A percentile compares a stretch with the other conserved stretches of the same genome.
Evolutionary conservation across 2,797 vertebrate species (phyloP).

Genomic region (Lycodopsis pacificus): DNA sequence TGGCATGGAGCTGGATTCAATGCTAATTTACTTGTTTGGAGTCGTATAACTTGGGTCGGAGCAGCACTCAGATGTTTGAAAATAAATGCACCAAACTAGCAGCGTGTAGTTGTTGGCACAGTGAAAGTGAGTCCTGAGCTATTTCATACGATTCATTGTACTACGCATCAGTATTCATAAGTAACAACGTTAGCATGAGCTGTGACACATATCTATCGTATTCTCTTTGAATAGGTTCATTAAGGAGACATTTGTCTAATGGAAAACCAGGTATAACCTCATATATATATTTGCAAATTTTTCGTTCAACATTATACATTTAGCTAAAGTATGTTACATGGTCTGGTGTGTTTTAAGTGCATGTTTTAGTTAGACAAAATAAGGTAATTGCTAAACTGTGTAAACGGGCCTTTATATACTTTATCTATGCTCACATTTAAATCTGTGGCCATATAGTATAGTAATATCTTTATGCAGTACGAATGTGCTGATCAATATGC

Average conservation of each 20-base stretch:
- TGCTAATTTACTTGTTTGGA: background rate
- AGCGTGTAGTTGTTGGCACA: background rate
- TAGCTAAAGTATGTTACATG: background rate
- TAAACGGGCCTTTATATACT: constrained; percentile 1
- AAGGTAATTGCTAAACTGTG: background rate
- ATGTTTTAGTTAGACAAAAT: background rate
- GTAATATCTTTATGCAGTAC: background rate
- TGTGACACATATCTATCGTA: background rate
- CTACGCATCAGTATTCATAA: constrained; percentile 11
- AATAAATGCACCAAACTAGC: background rate
- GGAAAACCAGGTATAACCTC: background rate
- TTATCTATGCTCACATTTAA: background rate
- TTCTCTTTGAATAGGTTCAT: background rate
- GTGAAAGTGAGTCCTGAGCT: background rate
- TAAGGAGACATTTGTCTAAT: background rate
- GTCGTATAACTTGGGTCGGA: background rate
- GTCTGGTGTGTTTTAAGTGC: background rate
- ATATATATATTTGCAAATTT: background rate
- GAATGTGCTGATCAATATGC: background rate
- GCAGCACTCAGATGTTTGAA: background rate
- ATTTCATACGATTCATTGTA: background rate
- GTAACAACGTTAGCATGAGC: constrained; percentile 22
- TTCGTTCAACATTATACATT: background rate
- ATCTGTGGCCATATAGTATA: background rate
- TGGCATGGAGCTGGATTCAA: background rate